Conservation (phyloP, 2,888 invertebrate genomes). For the Uloborus plumipes region DNA sequence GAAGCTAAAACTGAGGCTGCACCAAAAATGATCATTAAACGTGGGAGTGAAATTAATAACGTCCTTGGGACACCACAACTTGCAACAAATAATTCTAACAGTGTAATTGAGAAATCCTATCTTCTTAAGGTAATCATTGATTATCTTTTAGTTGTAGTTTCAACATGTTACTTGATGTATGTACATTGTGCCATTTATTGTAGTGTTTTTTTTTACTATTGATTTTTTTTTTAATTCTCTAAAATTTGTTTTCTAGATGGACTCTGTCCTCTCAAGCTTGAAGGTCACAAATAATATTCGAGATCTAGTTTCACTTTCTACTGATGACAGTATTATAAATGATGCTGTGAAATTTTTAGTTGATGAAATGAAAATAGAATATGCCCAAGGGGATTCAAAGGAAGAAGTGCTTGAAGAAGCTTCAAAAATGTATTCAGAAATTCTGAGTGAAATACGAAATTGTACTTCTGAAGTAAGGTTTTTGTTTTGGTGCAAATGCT, state of each 20-base stretch:
- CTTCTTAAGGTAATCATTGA: too few relatives aligned
- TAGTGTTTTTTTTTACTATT: slow-evolving; percentile 3
- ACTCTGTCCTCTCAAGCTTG: slow-evolving; percentile 35
- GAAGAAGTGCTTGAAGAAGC: slow-evolving; percentile 9
- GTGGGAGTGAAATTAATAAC: slow-evolving; percentile 39
- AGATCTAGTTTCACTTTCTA: slow-evolving; percentile 26
- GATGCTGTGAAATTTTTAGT: slow-evolving; percentile 30
- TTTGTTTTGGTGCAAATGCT: not conserved
- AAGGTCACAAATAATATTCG: slow-evolving; percentile 52
- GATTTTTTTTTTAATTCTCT: not conserved
- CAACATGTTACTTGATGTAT: too few relatives aligned
- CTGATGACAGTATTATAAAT: slow-evolving; percentile 43
- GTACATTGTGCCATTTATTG: not conserved
- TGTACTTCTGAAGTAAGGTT: slow-evolving; percentile 20
- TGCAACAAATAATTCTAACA: not conserved
- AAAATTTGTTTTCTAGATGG: slow-evolving; percentile 24
- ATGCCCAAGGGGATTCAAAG: slow-evolving; percentile 8
- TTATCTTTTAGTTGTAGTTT: too few relatives aligned
- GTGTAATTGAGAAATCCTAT: not conserved
- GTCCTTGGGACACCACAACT: slow-evolving; percentile 1
- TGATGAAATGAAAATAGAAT: slow-evolving; percentile 21
- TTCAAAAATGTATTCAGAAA: slow-evolving; percentile 13
- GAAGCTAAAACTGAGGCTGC: too few relatives aligned
- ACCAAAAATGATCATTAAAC: slow-evolving; percentile 49
- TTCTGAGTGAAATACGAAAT: slow-evolving; percentile 24